These are phyloP conservation scores for Mus caroli DNA, from an alignment of 2,797 vertebrate species.

Conservation along the genomic window DNA sequence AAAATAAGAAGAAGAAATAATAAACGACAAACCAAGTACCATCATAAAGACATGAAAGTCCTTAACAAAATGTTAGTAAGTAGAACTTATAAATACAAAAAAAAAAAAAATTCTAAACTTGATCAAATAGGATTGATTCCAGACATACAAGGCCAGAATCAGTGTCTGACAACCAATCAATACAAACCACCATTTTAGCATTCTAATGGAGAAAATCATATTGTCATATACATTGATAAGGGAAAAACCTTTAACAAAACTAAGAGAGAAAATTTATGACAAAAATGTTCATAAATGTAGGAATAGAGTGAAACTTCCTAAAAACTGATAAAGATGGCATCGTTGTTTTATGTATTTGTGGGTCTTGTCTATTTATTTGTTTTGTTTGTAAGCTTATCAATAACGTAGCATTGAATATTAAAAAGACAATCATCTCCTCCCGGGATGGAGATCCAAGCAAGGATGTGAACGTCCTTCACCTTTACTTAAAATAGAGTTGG, in stretches of 20 bases:
- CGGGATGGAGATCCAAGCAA: background rate
- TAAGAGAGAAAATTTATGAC: background rate
- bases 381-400: background rate
- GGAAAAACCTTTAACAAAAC: constrained; percentile 55
- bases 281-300: constrained; percentile 16
- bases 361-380: background rate
- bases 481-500: background rate
- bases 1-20: background rate
- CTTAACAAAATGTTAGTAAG: constrained; percentile 46
- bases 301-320: background rate
- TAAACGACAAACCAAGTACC: background rate
- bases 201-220: background rate
- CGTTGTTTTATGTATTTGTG: background rate
- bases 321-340: background rate
- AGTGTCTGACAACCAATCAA: constrained; percentile 34
- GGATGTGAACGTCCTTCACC: background rate
- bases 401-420: background rate
- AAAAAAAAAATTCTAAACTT: background rate
- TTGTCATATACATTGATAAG: background rate
- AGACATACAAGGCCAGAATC: background rate
- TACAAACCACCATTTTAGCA: background rate
- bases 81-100: constrained; percentile 41
- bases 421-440: constrained; percentile 10
- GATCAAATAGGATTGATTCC: background rate
- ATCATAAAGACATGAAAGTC: background rate